phyloP scores from a whole-genome alignment of 2,888 invertebrate genomes.

The Cerceris ruficornis region DNA sequence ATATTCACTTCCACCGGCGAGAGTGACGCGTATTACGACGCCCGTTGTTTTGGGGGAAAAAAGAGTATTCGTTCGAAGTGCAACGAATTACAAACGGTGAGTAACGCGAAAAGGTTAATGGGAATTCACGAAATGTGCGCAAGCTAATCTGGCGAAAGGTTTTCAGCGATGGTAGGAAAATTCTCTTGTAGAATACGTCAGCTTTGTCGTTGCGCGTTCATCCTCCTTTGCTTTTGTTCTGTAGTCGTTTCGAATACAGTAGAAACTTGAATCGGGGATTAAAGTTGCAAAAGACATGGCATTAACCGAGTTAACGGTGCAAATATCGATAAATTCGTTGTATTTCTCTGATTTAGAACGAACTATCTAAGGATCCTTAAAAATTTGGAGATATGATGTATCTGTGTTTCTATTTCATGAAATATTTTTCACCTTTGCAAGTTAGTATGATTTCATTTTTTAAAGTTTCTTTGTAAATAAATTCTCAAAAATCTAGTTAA shows the following conservation, averaged over 20 bases:
- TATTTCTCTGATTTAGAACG: too few species aligned
- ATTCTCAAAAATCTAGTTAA: too few species aligned
- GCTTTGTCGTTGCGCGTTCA: slow-evolving; percentile 1
- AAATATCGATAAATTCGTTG: too few species aligned
- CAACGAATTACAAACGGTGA: slow-evolving; percentile 8
- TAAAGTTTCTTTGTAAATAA: too few species aligned
- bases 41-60: too few species aligned
- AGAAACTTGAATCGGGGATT: background rate
- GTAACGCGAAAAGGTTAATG: background rate
- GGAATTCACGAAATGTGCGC: slow-evolving; percentile 5
- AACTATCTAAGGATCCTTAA: too few species aligned
- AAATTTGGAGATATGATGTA: too few species aligned
- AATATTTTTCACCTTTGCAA: too few species aligned
- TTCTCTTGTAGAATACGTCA: slow-evolving; percentile 17
- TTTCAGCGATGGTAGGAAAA: background rate
- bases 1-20: too few species aligned
- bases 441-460: too few species aligned
- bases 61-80: background rate
- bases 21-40: too few species aligned
- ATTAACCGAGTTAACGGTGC: background rate
- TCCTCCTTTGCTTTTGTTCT: background rate
- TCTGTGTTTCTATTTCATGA: too few species aligned
- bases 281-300: background rate
- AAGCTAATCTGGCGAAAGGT: slow-evolving; percentile 13
- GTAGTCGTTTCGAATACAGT: background rate